Evolutionary conservation across 2,888 invertebrate species (phyloP), one percentile per base, ranked within the genome.

Genomic region (Heliconius hortense): DNA sequence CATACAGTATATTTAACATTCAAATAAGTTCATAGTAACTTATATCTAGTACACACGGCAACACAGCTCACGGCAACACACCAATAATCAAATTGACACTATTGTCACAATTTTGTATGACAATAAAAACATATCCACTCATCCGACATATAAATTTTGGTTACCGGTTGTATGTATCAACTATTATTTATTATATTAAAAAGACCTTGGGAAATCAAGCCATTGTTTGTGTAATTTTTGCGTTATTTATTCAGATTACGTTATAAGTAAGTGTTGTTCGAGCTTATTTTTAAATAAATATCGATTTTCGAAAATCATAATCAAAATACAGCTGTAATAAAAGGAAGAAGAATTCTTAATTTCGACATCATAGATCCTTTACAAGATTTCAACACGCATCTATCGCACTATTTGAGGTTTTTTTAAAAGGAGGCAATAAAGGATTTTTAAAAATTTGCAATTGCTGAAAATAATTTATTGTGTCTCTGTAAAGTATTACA

Each of bases 1-100:
- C 92, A 92, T 92, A 87, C 88, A 89, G 83, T 88, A 89, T 90
- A 84, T 86, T 89, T 88, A 93, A 93, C 92, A 91, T 91, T 90
- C 83, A 92, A 90, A 89, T 90, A 91, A 87, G 83, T 88, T 82
- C 81, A 82, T 87, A 82, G 80, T 82, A 79, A 79, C 78, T 81
- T 81, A 81, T 72, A 74, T 59, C 80, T 82, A 80, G 76, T 80
- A 81, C 80, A 79, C 77, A 71, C 79, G 80, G 79, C 81, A 80
- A 78, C 78, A 79, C 70, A 78, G 78, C 78, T 84, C 87, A 88
- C 87, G 31, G 68, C 89, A 74, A 80, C 85, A 89, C 90, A 82
- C 88, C 72, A 78, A 89, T 86, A 88, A 87, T 86, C 86, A 87
- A 87, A 83, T 88, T 85, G 85, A 84, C 77, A 56, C 83, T 83